Conservation (phyloP, 1,140 invertebrate species). For the Steinernema feltiae region DNA sequence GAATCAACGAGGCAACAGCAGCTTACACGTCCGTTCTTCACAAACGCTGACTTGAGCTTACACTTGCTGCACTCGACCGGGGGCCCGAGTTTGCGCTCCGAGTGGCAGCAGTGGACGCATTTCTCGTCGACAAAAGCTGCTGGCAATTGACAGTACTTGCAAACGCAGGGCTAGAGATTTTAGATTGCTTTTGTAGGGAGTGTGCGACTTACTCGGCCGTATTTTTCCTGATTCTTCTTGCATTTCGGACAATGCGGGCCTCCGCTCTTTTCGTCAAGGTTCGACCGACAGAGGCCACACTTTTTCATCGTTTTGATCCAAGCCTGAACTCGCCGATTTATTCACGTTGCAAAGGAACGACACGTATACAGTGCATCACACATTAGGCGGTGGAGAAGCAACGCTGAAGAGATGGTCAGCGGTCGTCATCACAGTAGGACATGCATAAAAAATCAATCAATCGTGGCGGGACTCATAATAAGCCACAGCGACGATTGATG, state of each 20-base stretch:
- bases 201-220: slow-evolving; percentile 36
- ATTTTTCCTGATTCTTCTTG: slow-evolving; percentile 40
- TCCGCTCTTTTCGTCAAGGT: slow-evolving; percentile 15
- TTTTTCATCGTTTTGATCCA: slow-evolving; percentile 32
- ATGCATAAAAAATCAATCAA: background rate
- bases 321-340: background rate
- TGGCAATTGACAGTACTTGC: slow-evolving; percentile 42
- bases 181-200: background rate
- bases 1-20: background rate
- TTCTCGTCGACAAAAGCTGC: slow-evolving; percentile 46
- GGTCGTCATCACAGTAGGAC: background rate
- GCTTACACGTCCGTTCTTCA: slow-evolving; percentile 23
- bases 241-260: slow-evolving; percentile 34
- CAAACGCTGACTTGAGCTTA: slow-evolving; percentile 35
- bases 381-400: background rate
- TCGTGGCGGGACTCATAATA: background rate
- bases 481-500: background rate
- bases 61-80: slow-evolving; percentile 37
- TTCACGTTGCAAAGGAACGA: background rate
- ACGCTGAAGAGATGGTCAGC: background rate
- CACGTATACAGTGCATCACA: background rate
- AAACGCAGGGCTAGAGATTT: slow-evolving; percentile 30
- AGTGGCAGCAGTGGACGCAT: slow-evolving; percentile 40
- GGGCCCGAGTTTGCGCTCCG: slow-evolving; percentile 35
- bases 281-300: slow-evolving; percentile 27